phyloP scores from a whole-genome alignment of 2,888 invertebrate genomes.

The Altica lythri region DNA sequence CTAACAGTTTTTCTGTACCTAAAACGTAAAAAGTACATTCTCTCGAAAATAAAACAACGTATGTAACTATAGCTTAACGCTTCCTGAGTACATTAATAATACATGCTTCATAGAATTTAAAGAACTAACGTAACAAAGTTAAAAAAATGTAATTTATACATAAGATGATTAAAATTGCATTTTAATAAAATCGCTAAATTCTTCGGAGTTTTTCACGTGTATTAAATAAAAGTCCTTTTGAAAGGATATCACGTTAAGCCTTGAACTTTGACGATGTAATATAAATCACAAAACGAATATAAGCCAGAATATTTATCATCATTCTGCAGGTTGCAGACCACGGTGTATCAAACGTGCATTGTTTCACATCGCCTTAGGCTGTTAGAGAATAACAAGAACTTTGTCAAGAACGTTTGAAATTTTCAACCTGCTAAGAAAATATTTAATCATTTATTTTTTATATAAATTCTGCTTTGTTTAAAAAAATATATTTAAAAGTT shows the following conservation, averaged over 20 bases:
- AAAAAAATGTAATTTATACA: too few species aligned
- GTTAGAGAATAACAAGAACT: slow-evolving; percentile 9
- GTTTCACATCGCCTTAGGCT: slow-evolving; percentile 18
- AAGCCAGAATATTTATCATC: slow-evolving; percentile 25
- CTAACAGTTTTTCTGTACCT: slow-evolving; percentile 8
- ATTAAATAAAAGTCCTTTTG: slow-evolving; percentile 18
- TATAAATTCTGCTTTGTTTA: background rate
- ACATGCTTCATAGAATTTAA: too few species aligned
- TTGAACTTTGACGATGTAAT: slow-evolving; percentile 30
- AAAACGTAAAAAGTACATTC: too few species aligned
- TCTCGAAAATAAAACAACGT: too few species aligned
- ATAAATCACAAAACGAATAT: slow-evolving; percentile 31
- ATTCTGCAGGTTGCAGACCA: slow-evolving; percentile 24
- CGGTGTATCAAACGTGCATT: slow-evolving; percentile 25
- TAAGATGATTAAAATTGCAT: too few species aligned
- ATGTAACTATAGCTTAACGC: too few species aligned
- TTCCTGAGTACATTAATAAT: too few species aligned
- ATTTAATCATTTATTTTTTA: slow-evolving; percentile 4
- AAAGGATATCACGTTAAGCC: slow-evolving; percentile 28
- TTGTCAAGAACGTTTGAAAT: slow-evolving; percentile 5
- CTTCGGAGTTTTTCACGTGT: too few species aligned
- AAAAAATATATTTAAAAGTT: too few species aligned
- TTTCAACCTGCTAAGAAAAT: slow-evolving; percentile 12
- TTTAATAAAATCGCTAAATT: too few species aligned
- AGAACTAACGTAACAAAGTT: too few species aligned